Conservation (phyloP, 2,888 invertebrate species). For the Lamellibrachia columna region DNA sequence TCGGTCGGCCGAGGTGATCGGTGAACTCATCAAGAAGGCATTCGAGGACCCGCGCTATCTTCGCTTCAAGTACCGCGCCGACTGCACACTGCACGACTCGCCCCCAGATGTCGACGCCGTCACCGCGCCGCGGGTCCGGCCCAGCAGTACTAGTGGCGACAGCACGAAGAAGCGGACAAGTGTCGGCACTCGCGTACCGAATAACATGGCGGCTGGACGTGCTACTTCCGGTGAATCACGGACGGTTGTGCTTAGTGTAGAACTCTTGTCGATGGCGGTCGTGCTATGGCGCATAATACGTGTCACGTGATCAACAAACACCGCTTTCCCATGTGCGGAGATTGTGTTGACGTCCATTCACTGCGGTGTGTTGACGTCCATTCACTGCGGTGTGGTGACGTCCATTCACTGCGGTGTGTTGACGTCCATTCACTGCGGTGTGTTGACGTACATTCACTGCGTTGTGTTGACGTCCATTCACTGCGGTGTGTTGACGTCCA, state of each 20-base stretch:
- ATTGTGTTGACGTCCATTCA: not conserved
- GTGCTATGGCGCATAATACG: not conserved
- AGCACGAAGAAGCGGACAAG: not conserved
- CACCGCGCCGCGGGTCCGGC: not conserved
- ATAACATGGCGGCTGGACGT: not conserved
- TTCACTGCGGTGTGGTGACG: no score
- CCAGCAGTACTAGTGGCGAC: not conserved
- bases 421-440: no score
- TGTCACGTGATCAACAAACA: not conserved
- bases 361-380: not conserved
- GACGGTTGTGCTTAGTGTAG: not conserved
- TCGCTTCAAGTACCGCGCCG: constrained; percentile 11
- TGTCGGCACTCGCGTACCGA: not conserved
- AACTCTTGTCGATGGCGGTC: not conserved
- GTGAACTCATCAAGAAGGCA: not conserved
- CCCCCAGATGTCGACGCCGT: constrained; percentile 1
- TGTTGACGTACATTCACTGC: no score
- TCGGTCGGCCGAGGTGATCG: not conserved
- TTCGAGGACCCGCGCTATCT: not conserved
- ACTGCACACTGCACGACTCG: not conserved
- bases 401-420: no score
- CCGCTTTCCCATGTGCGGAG: not conserved
- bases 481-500: no score
- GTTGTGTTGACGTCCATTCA: no score
- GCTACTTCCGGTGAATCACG: not conserved